phyloP scores from a whole-genome alignment of 2,888 invertebrate genomes.

The Gryllus longicercus region DNA sequence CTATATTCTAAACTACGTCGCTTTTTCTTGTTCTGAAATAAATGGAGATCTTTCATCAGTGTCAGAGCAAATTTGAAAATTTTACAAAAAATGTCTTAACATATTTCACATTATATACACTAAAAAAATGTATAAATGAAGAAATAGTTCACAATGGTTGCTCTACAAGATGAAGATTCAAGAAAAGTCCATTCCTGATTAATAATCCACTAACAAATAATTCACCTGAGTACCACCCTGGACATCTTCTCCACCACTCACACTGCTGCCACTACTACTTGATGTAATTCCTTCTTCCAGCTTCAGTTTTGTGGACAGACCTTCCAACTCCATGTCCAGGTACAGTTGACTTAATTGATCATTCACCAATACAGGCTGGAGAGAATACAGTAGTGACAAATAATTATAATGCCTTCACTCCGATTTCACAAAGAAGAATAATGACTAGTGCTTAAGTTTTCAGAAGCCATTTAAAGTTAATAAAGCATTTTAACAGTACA shows the following conservation, averaged over 20 bases:
- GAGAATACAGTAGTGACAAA: slow-evolving; percentile 22
- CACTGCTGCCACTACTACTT: slow-evolving; percentile 41
- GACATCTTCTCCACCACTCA: slow-evolving; percentile 32
- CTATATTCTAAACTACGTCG: slow-evolving; percentile 51
- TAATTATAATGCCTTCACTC: too few species aligned
- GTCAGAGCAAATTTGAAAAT: too few species aligned
- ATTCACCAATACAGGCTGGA: slow-evolving; percentile 65
- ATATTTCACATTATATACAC: too few species aligned
- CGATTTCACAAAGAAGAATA: too few species aligned
- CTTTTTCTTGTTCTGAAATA: slow-evolving; percentile 42
- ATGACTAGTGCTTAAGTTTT: too few species aligned
- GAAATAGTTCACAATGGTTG: too few species aligned
- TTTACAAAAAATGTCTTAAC: too few species aligned
- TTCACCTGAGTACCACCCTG: slow-evolving; percentile 20
- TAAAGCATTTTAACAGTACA: too few species aligned
- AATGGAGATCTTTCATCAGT: background rate
- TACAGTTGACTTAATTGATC: slow-evolving; percentile 70
- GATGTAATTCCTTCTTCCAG: slow-evolving; percentile 57
- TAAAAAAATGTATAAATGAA: too few species aligned
- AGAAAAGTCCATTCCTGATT: background rate
- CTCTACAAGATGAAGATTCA: too few species aligned
- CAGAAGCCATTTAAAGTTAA: too few species aligned
- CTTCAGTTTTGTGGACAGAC: slow-evolving; percentile 56
- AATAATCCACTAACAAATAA: background rate
- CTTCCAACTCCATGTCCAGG: slow-evolving; percentile 61